Evolutionary conservation across 2,888 invertebrate species (phyloP), one percentile per base, ranked within the genome.

Genomic region (Anodontia alba): DNA sequence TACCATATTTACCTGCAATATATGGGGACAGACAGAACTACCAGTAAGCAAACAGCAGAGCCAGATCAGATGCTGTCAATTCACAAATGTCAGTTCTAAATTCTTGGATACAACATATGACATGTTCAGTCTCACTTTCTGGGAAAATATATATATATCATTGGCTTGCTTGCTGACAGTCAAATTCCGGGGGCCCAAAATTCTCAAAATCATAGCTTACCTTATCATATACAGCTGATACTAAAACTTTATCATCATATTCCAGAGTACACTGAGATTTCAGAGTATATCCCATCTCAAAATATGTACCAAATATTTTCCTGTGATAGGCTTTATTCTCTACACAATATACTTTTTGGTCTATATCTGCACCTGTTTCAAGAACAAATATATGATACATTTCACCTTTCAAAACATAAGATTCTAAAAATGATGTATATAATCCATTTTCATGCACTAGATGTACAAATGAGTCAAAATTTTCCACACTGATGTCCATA

Each of bases 351-450:
- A 84, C 29, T 36, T 78, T 75, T 54, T 84, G 83, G 5, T 38
- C 62, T 29, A 20, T 15, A 73, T 17, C 1, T 26, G 5, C 33
- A 15, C 29, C 10, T 33, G 70, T 67, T 23, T 72, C 62, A 36
- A 80, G 66, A 17, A 89, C 80, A 80, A 86, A 81, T 36, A 81
- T n/a, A 78, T 84, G 79, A 15, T 43, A 70, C 20, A 87, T 33
- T 20, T 72, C 29, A 10, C 62, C 67, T n/a, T 43, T 31, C 0
- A 73, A 0, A 12, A 38, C 17, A 73, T 89, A 89, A 0, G 75
- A 67, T 33, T 86, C 84, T 17, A 87, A 68, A n/a, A 76, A 57
- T 20, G 43, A 43, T 1, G 82, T 23, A 54, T 42, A 54, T 42
- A 67, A 78, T 3, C 62, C 57, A n/a, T 78, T 51, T 36, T 74